Base-by-base conservation (phyloP, 2,888 invertebrate genomes). In the Antheraea assamensis region DNA sequence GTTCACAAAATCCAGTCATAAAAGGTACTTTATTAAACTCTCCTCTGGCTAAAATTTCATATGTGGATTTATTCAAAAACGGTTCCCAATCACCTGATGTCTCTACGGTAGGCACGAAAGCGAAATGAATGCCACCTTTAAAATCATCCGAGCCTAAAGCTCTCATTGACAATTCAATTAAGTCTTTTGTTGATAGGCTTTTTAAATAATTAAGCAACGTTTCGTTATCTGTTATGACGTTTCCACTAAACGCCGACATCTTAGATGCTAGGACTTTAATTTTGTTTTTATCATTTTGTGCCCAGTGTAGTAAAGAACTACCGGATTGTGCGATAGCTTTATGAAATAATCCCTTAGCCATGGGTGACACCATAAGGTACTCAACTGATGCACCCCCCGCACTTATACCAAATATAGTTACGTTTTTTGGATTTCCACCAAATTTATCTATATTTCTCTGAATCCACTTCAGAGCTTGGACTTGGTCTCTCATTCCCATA, bases 251-350 rank as follows among this genome's bases (percentile, higher is more conserved):
- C 1, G 75, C 17, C 8, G 92, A 87, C 76, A 95, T 88, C 73
- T 83, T 85, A 49, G 77, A 76, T 3, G 91, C 91, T 74, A 91
- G 80, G 13, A 84, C 76, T 78, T 86, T 90, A 27, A 90, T 75
- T 58, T 75, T 74, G 31, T 31, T 79, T 31, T 87, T 84, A 15
- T 78, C 83, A 73, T 90, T 90, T 70, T 86, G 90, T 66, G 94
- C 94, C 95, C 95, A 95, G n/a, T 88, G 90, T 58, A 89, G 81
- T 64, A 95, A 79, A 15, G 94, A 88, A 0, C 94, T 92, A 0
- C 95, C 95, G n/a, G 95, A 95, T 81, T 95, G 95, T 15, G 95
- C 90, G 74, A 95, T 95, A 1, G 92, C 93, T 87, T 92, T 93
- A 75, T 30, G 64, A 19, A 66, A 66, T 55, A 95, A 82, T 24